These are phyloP conservation scores for Melieria omissa DNA, from an alignment of 2,888 invertebrate species.

Conservation along the genomic window DNA sequence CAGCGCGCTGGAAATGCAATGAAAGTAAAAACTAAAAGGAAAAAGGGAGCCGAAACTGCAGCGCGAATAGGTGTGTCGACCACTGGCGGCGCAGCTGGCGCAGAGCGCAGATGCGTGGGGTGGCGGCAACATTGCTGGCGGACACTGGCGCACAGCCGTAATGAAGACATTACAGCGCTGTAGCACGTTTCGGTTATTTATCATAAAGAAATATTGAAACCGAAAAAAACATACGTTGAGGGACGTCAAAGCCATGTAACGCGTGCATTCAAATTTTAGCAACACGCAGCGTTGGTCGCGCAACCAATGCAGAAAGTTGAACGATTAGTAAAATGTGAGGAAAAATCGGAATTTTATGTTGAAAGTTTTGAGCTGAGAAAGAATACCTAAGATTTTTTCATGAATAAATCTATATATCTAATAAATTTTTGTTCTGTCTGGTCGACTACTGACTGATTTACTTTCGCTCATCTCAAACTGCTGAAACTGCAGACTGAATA, in stretches of 20 bases:
- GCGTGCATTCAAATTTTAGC: too few relatives aligned
- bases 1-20: constrained; percentile 1
- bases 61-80: not conserved
- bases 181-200: constrained; percentile 42
- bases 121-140: not conserved
- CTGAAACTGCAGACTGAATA: too few relatives aligned
- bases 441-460: too few relatives aligned
- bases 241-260: not conserved
- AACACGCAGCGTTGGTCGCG: too few relatives aligned
- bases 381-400: too few relatives aligned
- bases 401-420: too few relatives aligned
- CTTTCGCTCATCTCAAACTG: too few relatives aligned
- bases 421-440: too few relatives aligned
- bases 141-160: constrained; percentile 18
- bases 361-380: too few relatives aligned
- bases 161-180: constrained; percentile 43
- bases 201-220: constrained; percentile 20
- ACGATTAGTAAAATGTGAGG: too few relatives aligned
- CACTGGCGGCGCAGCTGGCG: constrained; percentile 9
- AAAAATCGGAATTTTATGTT: too few relatives aligned
- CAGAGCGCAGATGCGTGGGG: not conserved
- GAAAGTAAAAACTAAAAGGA: not conserved
- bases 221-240: not conserved
- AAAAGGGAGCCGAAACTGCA: constrained; percentile 8
- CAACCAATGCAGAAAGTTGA: too few relatives aligned